These are phyloP conservation scores for Axis porcinus DNA, from an alignment of 2,113 vertebrate genomes.

Conservation along the genomic window DNA sequence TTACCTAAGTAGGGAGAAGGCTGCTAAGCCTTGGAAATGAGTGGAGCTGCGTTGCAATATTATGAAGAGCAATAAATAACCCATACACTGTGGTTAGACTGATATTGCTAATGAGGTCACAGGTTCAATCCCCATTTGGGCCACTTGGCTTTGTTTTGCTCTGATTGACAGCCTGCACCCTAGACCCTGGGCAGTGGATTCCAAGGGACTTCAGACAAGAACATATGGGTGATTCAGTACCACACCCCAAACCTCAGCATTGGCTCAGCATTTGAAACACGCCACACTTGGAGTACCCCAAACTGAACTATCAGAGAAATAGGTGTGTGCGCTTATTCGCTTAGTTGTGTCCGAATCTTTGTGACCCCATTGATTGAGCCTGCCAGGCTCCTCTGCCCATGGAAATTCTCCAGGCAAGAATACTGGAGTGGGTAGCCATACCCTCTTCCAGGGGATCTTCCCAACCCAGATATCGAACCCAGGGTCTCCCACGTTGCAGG, in stretches of 20 bases:
- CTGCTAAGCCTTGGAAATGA: constrained; percentile 19
- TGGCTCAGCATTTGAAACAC: neutral
- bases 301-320: neutral
- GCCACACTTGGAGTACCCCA: neutral
- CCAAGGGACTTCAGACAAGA: neutral
- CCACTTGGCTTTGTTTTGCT: neutral
- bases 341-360: neutral
- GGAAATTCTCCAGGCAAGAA: neutral
- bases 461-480: neutral
- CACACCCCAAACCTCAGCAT: neutral
- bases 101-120: neutral
- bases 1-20: neutral
- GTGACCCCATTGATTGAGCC: neutral
- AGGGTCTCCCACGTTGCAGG: neutral
- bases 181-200: neutral
- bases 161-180: neutral
- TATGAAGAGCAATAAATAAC: constrained; percentile 19
- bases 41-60: neutral
- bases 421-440: neutral
- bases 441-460: neutral
- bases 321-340: neutral
- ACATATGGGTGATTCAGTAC: neutral
- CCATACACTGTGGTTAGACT: neutral
- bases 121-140: neutral
- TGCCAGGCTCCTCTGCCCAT: neutral